Percentiles rank a stretch among this genome's conserved stretches.
These are phyloP conservation scores for Scotopteryx bipunctaria DNA, from an alignment of 2,888 invertebrate genomes.

Conservation along the genomic window DNA sequence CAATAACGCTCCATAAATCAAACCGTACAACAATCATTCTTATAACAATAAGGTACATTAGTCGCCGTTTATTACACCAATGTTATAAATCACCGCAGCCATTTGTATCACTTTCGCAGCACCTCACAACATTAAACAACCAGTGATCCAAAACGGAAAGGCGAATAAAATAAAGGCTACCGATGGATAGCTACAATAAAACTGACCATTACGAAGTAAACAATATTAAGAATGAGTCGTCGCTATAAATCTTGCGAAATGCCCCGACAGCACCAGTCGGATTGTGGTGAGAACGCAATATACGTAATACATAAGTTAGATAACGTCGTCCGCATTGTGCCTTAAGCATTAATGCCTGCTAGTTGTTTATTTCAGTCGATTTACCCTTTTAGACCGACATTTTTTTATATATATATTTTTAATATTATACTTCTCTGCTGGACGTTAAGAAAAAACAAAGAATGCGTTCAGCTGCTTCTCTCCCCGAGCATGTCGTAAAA, in stretches of 20 bases:
- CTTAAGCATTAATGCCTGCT: not conserved
- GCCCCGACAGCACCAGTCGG: constrained; percentile 65
- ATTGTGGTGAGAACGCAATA: constrained; percentile 64
- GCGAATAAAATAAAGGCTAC: constrained; percentile 64
- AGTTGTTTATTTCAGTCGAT: not conserved
- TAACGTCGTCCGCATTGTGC: constrained; percentile 53
- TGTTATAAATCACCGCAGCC: constrained; percentile 24
- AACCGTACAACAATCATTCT: constrained; percentile 3
- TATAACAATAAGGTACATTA: constrained; percentile 16
- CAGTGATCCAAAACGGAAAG: constrained; percentile 51
- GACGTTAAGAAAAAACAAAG: too few relatives aligned
- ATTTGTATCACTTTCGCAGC: constrained; percentile 41
- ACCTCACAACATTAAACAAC: constrained; percentile 53
- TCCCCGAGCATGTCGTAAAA: too few relatives aligned
- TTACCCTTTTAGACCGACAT: too few relatives aligned
- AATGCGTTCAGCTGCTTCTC: too few relatives aligned
- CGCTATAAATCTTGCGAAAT: constrained; percentile 72
- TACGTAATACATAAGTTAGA: constrained; percentile 61
- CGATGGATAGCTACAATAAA: constrained; percentile 68
- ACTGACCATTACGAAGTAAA: constrained; percentile 76
- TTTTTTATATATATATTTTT: too few relatives aligned
- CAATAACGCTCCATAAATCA: not conserved
- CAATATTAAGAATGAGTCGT: constrained; percentile 75
- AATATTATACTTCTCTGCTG: too few relatives aligned
- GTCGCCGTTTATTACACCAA: constrained; percentile 15